Base-by-base conservation (phyloP, 2,113 vertebrate species). In the Macquaria australasica region DNA sequence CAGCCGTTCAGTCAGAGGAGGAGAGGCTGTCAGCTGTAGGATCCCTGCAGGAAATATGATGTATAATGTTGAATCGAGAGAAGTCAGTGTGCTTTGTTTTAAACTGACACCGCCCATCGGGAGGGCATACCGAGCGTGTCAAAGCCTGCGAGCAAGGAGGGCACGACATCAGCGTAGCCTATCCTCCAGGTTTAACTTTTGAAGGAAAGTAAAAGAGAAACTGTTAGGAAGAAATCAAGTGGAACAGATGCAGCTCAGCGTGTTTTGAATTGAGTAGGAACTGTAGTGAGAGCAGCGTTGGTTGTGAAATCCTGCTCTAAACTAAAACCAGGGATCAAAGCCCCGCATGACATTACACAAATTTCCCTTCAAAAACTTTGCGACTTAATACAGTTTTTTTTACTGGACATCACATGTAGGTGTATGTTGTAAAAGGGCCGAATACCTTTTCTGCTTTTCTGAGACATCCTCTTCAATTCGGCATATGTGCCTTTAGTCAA, bases 61-160 rank as follows among this genome's bases (percentile, higher is more conserved):
- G 53, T n/a, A 4, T 9, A 1, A 15, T 0, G 25, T 3, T 16
- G 0, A 0, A 11, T 0, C 20, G 0, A 15, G 39, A 62, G 8
- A 59, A 37, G 18, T 6, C 3, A 0, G 10, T 3, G 9, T 2
- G 50, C 0, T 28, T 74, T 11, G 9, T 11, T 39, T 76, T n/a
- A 28, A 5, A 34, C 8, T 56, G 21, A 31, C 31, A 6, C 89
- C 86, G 25, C 83, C 89, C 83, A 66, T 18, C 31, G 4, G 9
- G 2, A 21, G 34, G 2, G 7, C 15, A 15, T 20, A 18, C 31
- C 6, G 3, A 41, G 10, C n/a, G 8, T 5, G 66, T 18, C 28
- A 6, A 4, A 34, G 10, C 64, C 16, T 20, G 63, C 37, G 21
- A n/a, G 7, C n/a, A 9, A 20, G 10, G 48, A 41, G 23, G 20